These are phyloP conservation scores for Ginglymostoma cirratum DNA, from an alignment of 2,113 vertebrate genomes.

Conservation along the genomic window DNA sequence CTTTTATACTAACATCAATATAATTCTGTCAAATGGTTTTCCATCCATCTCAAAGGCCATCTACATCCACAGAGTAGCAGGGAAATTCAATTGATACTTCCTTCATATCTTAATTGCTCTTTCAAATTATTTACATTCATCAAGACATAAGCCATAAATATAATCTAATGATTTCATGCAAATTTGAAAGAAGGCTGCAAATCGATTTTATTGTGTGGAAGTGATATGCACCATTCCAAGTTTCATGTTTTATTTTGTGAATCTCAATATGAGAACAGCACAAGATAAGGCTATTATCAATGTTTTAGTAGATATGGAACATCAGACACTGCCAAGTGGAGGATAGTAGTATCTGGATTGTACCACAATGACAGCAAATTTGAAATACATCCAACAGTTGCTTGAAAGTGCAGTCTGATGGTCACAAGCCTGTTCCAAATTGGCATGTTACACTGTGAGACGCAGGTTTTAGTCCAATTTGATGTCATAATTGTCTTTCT, in stretches of 20 bases:
- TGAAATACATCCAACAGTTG: neutral
- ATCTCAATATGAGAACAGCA: neutral
- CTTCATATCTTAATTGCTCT: neutral
- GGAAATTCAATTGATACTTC: neutral
- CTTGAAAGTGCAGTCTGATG: neutral
- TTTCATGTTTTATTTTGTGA: neutral
- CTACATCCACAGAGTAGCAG: neutral
- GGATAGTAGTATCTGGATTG: neutral
- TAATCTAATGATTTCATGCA: neutral
- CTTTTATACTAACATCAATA: neutral
- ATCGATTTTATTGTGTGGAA: neutral
- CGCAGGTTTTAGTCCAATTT: neutral
- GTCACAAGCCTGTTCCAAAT: neutral
- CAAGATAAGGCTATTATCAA: neutral
- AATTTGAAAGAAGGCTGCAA: neutral
- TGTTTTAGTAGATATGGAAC: constrained; percentile 5
- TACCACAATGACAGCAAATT: neutral
- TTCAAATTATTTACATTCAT: neutral
- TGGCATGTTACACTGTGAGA: neutral
- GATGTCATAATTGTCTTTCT: neutral
- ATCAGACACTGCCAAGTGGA: neutral
- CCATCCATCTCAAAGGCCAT: neutral
- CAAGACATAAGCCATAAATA: neutral
- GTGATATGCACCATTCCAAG: neutral
- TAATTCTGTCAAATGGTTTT: constrained; percentile 1